A percentile compares a stretch with the other conserved stretches of the same genome.
These are phyloP conservation scores for Drosophila paucipuncta DNA, from an alignment of 2,888 invertebrate species.

Conservation along the genomic window DNA sequence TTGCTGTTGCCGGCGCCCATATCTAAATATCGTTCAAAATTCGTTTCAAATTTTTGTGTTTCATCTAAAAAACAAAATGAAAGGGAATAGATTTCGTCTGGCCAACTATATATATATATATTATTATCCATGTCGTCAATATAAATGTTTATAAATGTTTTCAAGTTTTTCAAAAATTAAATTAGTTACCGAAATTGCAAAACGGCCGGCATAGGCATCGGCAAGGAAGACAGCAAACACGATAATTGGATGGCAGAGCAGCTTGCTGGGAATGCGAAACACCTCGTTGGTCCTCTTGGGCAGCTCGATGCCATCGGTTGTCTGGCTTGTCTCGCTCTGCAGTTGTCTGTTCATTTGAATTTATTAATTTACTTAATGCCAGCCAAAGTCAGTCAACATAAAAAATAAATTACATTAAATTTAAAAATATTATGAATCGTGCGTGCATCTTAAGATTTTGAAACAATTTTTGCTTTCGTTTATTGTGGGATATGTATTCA, in stretches of 20 bases:
- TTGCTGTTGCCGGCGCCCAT: slow-evolving; percentile 71
- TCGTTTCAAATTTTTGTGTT: slow-evolving; percentile 13
- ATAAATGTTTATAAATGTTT: neutral
- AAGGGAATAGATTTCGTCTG: neutral
- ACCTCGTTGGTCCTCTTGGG: too few relatives aligned
- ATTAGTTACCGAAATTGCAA: neutral
- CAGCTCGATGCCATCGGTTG: too few relatives aligned
- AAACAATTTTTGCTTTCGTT: neutral
- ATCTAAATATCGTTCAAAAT: slow-evolving; percentile 27
- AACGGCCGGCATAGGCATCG: too few relatives aligned
- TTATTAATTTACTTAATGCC: neutral
- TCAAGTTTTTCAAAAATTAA: neutral
- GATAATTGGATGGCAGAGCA: too few relatives aligned
- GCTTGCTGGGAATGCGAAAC: too few relatives aligned
- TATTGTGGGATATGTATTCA: neutral
- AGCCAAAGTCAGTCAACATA: neutral
- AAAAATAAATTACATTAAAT: neutral
- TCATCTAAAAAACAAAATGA: neutral
- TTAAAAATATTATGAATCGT: too few relatives aligned
- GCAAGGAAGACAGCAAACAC: too few relatives aligned
- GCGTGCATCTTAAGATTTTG: neutral
- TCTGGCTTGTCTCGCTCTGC: too few relatives aligned
- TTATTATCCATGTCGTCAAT: neutral
- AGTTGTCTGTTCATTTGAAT: neutral
- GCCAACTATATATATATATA: neutral